These are phyloP conservation scores for Parnassius orleans DNA, from an alignment of 2,888 invertebrate genomes.

Conservation along the genomic window DNA sequence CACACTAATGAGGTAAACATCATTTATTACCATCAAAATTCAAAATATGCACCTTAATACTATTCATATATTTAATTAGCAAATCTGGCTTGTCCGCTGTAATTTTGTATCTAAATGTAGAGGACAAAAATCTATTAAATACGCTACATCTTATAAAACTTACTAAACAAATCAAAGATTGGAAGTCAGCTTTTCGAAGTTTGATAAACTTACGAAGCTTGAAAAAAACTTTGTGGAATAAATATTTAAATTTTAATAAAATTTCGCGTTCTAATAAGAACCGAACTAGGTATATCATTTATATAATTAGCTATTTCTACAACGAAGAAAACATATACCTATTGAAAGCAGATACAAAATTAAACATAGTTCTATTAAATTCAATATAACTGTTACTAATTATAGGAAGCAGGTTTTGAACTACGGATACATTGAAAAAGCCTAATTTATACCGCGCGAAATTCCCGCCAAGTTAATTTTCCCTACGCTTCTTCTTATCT, in stretches of 20 bases:
- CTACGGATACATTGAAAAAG: constrained; percentile 41
- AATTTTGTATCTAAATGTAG: constrained; percentile 47
- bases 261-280: constrained; percentile 3
- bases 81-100: constrained; percentile 65
- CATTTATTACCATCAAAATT: constrained; percentile 72
- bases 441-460: constrained; percentile 34
- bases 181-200: constrained; percentile 25
- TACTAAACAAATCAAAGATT: constrained; percentile 41
- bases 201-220: constrained; percentile 18
- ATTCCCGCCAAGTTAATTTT: constrained; percentile 35
- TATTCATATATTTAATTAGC: constrained; percentile 56
- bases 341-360: constrained; percentile 21
- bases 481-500: constrained; percentile 52
- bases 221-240: constrained; percentile 15
- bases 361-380: constrained; percentile 12
- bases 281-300: not conserved
- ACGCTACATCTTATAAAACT: constrained; percentile 36
- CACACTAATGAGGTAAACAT: constrained; percentile 51
- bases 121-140: constrained; percentile 33
- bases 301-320: constrained; percentile 16
- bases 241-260: constrained; percentile 2
- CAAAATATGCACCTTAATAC: constrained; percentile 66
- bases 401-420: constrained; percentile 48
- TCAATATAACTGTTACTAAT: constrained; percentile 28
- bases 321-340: constrained; percentile 10